phyloP scores from a whole-genome alignment of 2,113 vertebrate species.

The Rhagologus leucostigma region DNA sequence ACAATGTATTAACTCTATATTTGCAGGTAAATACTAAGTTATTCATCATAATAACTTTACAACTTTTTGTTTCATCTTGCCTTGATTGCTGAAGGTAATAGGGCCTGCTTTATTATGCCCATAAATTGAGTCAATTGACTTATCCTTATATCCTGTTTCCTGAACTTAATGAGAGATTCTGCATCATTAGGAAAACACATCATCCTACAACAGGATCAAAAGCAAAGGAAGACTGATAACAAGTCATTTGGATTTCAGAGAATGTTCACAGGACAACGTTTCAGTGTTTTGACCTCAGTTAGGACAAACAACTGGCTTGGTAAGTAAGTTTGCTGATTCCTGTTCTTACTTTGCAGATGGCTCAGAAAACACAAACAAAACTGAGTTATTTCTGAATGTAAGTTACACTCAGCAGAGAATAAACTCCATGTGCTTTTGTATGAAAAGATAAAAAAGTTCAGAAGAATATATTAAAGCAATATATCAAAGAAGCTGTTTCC shows the following conservation, averaged over 20 bases:
- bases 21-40: slow-evolving; percentile 74
- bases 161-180: slow-evolving; percentile 85
- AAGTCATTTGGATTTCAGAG: slow-evolving; percentile 73
- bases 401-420: neutral
- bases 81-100: slow-evolving; percentile 78
- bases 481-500: neutral
- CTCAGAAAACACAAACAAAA: neutral
- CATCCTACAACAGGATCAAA: slow-evolving; percentile 80
- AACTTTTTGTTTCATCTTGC: slow-evolving; percentile 78
- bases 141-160: slow-evolving; percentile 87
- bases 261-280: slow-evolving; percentile 69
- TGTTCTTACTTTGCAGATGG: neutral
- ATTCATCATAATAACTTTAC: slow-evolving; percentile 79
- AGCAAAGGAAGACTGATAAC: slow-evolving; percentile 74
- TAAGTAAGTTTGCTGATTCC: neutral
- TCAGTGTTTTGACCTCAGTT: slow-evolving; percentile 60
- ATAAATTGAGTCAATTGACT: slow-evolving; percentile 86
- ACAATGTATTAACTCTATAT: slow-evolving; percentile 71
- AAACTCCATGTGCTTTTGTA: neutral
- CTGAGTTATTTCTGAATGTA: neutral
- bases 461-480: neutral
- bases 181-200: slow-evolving; percentile 83
- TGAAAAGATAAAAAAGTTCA: neutral
- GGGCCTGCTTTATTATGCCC: slow-evolving; percentile 78
- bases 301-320: slow-evolving; percentile 57